Evolutionary conservation across 1,140 invertebrate genomes (phyloP), one percentile per base, ranked within the genome.

Genomic region (Dendroctonus ponderosae): DNA sequence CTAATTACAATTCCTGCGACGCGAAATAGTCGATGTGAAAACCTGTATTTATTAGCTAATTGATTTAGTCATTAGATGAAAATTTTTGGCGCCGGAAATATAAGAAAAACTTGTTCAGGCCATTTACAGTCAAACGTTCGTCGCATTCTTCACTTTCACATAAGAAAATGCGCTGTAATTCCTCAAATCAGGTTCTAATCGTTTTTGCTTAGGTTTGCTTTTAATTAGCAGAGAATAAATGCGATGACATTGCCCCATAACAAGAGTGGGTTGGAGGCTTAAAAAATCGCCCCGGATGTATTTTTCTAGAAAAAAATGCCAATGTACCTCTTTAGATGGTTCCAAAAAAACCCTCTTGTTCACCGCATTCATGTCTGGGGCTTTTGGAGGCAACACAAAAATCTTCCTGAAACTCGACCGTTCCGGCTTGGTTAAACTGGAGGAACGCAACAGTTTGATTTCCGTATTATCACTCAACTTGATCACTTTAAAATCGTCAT

Each of bases 401-500:
- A 71, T 62, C 52, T 69, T 74, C 38, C 68, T 65, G 6, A 11
- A 49, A 9, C 40, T 51, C 8, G 54, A 57, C 51, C 43, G 58
- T 39, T 73, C 69, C 15, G 63, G 67, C 44, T 66, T 65, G 8
- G 44, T 62, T 40, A 75, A 68, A 61, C 74, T 75, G n/a, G 63
- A 48, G 37, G 71, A 71, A 11, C 74, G 61, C 49, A 71, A 54
- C 44, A 75, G 67, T 66, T 72, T 75, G 11, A 74, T 66, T 42
- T 72, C 66, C 0, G 52, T 68, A 44, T 71, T 62, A 62, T 70
- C 41, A 44, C 64, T 67, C 46, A 73, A 51, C 44, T 51, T 74
- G 12, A 75, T 69, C 6, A 73, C 44, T 53, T 59, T 68, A 50
- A 70, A 74, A 51, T 74, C 68, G 48, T 74, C 73, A 63, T 73